These are phyloP conservation scores for Tragopan temminckii DNA, from an alignment of 2,797 vertebrate genomes.

Conservation along the genomic window DNA sequence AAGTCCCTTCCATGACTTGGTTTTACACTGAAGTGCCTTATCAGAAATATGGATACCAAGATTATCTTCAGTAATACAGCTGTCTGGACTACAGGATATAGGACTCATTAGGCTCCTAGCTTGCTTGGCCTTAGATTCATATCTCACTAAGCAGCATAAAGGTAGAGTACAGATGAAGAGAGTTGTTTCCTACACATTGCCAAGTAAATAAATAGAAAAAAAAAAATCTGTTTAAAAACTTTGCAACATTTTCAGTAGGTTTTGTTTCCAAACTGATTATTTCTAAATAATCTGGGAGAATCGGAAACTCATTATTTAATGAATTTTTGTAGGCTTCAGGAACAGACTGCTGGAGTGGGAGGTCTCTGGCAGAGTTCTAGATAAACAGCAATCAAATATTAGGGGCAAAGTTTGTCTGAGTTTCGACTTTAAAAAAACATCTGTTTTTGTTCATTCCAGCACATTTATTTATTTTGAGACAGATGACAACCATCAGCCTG, in stretches of 20 bases:
- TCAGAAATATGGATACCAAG: neutral
- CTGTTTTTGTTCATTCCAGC: neutral
- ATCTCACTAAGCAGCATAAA: neutral
- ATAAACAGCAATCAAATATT: neutral
- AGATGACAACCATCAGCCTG: slow-evolving; percentile 6
- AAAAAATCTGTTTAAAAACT: neutral
- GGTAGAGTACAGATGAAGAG: neutral
- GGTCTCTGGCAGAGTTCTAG: neutral
- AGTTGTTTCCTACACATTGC: neutral
- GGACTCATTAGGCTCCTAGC: neutral
- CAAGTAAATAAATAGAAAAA: neutral
- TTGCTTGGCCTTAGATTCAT: neutral
- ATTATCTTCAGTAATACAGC: neutral
- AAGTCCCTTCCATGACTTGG: neutral
- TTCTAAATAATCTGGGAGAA: slow-evolving; percentile 8
- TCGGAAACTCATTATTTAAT: neutral
- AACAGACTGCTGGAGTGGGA: neutral
- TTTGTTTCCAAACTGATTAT: neutral
- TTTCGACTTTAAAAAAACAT: slow-evolving; percentile 5
- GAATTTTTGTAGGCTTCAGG: slow-evolving; percentile 5
- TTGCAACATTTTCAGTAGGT: neutral
- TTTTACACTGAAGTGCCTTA: neutral
- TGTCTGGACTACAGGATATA: neutral
- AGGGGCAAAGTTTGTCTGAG: slow-evolving; percentile 31
- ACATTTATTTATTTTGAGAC: slow-evolving; percentile 24